phyloP scores from a whole-genome alignment of 2,113 vertebrate species.

The Glaucidium brasilianum region DNA sequence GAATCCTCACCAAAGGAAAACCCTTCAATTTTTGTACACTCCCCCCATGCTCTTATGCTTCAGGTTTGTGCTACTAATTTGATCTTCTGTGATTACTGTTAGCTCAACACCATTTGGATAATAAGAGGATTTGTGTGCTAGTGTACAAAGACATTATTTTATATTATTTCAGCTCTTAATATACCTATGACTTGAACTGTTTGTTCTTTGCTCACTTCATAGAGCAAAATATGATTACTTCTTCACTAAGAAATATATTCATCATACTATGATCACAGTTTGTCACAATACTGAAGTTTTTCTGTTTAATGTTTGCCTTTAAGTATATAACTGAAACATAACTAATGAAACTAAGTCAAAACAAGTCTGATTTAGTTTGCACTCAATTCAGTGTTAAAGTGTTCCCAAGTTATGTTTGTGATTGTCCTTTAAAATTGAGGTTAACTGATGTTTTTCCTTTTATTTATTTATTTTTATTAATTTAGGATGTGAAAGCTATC shows the following conservation, averaged over 20 bases:
- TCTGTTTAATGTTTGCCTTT: background rate
- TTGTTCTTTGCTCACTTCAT: background rate
- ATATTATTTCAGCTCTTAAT: background rate
- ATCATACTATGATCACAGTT: background rate
- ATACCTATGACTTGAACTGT: background rate
- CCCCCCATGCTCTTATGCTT: conserved; percentile 97
- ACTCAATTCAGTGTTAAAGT: background rate
- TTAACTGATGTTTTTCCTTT: background rate
- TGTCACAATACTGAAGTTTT: background rate
- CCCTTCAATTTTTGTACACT: conserved; percentile 97
- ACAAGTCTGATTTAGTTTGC: background rate
- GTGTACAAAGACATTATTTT: background rate
- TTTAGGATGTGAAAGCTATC: conserved; percentile 93
- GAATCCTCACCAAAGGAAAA: conserved; percentile 99
- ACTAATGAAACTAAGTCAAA: background rate
- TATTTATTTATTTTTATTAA: background rate
- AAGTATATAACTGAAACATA: background rate
- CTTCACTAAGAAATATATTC: background rate
- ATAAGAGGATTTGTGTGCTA: background rate
- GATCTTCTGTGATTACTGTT: background rate
- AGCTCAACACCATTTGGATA: background rate
- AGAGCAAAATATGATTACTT: background rate
- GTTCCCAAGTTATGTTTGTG: background rate
- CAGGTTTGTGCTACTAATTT: conserved; percentile 80
- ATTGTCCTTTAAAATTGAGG: background rate